Evolutionary conservation across 2,113 vertebrate genomes (phyloP), one percentile per base, ranked within the genome.

Genomic region (Sinocyclocheilus anshuiensis): DNA sequence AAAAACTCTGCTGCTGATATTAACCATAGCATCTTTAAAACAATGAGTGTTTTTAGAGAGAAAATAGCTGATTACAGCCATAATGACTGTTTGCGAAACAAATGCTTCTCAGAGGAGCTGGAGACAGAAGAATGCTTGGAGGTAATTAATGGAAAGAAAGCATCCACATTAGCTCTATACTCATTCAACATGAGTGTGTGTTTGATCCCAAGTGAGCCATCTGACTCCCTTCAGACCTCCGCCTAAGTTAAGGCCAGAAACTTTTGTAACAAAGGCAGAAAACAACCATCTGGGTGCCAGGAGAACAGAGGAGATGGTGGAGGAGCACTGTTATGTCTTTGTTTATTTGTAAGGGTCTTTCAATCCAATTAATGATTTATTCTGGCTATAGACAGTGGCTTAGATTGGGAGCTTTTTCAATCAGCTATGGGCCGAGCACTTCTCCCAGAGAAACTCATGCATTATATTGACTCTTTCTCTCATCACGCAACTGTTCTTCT

Each of bases 91-190:
- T 57, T 36, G 80, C 78, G 24, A 87, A 81, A 85, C 63, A 77
- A 85, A 87, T 45, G 50, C 72, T 57, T 75, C 84, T 86, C 75
- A 3, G 84, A 87, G 57, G 84, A 89, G 86, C 36, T 42, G 50
- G 84, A 74, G 77, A 87, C 53, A 85, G 86, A 65, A 77, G 84
- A 74, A 76, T 85, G 78, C 69, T 89, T 79, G 45, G 48, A 50
- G 84, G 84, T 89, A 85, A 85, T 83, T 86, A 86, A 42, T 48
- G 29, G 72, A 71, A 74, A 83, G 57, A 86, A 82, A 86, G 57
- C 53, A 33, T 67, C 53, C 74, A 83, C 85, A 81, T 71, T 22
- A 85, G 33, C 79, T 82, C 39, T 77, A 84, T 55, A 57, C 71
- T 39, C 61, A 84, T 81, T 89, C 69, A 84, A 61, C 29, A 74